Conservation (phyloP, 1,140 invertebrate genomes). For the Contarinia nasturtii region DNA sequence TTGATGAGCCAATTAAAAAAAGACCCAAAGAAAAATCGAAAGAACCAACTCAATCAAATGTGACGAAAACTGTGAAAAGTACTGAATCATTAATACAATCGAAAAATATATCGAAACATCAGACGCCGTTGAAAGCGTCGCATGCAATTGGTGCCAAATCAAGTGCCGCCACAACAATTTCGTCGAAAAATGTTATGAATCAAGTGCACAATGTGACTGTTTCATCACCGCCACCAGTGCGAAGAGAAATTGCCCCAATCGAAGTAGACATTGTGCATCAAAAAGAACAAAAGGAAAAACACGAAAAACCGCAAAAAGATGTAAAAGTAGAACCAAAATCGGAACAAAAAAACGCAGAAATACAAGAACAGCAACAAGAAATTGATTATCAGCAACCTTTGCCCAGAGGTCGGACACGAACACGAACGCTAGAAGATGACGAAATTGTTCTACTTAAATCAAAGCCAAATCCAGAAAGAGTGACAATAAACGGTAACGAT, state of each 20-base stretch:
- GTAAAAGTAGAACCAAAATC: background rate
- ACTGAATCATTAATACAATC: too few species aligned
- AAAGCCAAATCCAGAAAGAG: constrained; percentile 4
- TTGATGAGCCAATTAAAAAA: too few species aligned
- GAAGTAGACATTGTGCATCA: background rate
- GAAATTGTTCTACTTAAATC: constrained; percentile 17
- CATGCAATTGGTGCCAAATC: background rate
- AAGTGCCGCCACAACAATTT: constrained; percentile 2
- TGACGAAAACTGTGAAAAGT: too few species aligned
- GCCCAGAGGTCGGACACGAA: constrained; percentile 3
- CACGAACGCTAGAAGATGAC: constrained; percentile 16
- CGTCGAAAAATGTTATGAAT: constrained; percentile 18
- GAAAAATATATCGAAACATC: too few species aligned
- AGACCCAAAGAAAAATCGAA: too few species aligned
- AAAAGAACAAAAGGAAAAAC: background rate
- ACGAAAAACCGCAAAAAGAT: background rate
- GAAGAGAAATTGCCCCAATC: constrained; percentile 5
- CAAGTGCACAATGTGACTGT: constrained; percentile 21
- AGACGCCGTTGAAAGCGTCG: too few species aligned
- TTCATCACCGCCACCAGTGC: constrained; percentile 18
- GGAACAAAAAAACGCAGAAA: background rate
- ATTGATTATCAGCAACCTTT: constrained; percentile 9
- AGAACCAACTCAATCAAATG: too few species aligned
- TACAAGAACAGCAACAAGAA: background rate
- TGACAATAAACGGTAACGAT: too few species aligned